These are phyloP conservation scores for Chelidonichthys spinosus DNA, from an alignment of 2,797 vertebrate species.

Conservation along the genomic window DNA sequence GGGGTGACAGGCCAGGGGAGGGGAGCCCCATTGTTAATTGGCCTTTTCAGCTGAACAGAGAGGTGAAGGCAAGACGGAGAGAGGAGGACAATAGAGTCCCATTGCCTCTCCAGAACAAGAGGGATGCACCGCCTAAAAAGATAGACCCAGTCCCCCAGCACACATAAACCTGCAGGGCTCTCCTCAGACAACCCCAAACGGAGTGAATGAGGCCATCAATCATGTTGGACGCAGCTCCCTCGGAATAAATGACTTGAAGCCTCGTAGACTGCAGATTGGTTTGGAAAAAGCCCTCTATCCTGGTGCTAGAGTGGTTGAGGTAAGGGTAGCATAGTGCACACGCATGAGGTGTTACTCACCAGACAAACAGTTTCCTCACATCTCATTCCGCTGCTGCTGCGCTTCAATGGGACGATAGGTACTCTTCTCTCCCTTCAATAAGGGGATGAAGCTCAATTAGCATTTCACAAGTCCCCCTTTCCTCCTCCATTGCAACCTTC, in stretches of 20 bases:
- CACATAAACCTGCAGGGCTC: slow-evolving; percentile 64
- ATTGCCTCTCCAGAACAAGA: slow-evolving; percentile 80
- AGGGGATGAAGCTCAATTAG: slow-evolving; percentile 90
- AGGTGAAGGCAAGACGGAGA: slow-evolving; percentile 86
- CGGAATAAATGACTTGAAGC: slow-evolving; percentile 50
- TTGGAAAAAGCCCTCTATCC: slow-evolving; percentile 11
- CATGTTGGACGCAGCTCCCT: slow-evolving; percentile 53
- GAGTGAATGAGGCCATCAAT: slow-evolving; percentile 69
- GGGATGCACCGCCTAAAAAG: slow-evolving; percentile 62
- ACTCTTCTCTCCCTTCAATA: slow-evolving; percentile 86
- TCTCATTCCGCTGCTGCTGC: slow-evolving; percentile 79
- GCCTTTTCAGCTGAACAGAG: slow-evolving; percentile 90
- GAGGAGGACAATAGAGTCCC: slow-evolving; percentile 85
- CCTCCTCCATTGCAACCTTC: slow-evolving; percentile 90
- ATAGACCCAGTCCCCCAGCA: slow-evolving; percentile 50
- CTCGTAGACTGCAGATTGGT: slow-evolving; percentile 29
- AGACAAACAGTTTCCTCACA: slow-evolving; percentile 76
- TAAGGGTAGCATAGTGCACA: slow-evolving; percentile 40
- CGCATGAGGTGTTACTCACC: slow-evolving; percentile 70
- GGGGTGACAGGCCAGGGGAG: slow-evolving; percentile 80
- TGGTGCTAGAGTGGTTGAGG: slow-evolving; percentile 30
- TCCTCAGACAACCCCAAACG: slow-evolving; percentile 62
- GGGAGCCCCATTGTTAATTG: slow-evolving; percentile 91
- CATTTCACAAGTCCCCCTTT: slow-evolving; percentile 93
- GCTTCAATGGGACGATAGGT: slow-evolving; percentile 78